Evolutionary conservation across 1,140 invertebrate species (phyloP), one percentile per base, ranked within the genome.

Genomic region (Drosophila athabasca): DNA sequence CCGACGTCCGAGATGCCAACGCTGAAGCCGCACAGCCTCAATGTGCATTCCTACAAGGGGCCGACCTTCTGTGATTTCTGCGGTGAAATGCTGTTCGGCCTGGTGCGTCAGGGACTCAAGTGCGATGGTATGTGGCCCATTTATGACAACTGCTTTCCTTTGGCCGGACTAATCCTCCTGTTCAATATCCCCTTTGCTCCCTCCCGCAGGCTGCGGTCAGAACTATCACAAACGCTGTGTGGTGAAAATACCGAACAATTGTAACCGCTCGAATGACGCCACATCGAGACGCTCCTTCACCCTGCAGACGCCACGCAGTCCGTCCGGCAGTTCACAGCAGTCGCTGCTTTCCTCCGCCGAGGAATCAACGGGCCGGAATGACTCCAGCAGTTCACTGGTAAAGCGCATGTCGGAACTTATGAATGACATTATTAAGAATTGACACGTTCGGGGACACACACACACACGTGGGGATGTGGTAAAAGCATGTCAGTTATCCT

Each of bases 21-120:
- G 92, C 93, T 98, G 81, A 94, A 97, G 91, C 97, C 98, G 19
- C 98, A 99, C 93, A 94, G 96, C 65, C 94, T 99, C 49, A 95
- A 95, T 71, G 98, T 99, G 51, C 98, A 99, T 93, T 99, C 98
- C 6, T 99, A 99, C 93, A 99, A 99, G 93, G 96, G 97, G 62
- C 99, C 99, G 50, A 99, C 99, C 61, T 99, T 99, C 94, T 99
- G 98, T 93, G 98, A 99, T 94, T 99, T 99, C 93, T 99, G 99
- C 93, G 98, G 98, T 50, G 98, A 99, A 94, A 99, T 99, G 97
- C 94, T 99, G 1, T 99, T 99, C 93, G 99, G 99, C 6, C 94
- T 99, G 57, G 98, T 99, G 45, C 95, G 98, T 61, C 99, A 99
- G 93, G 99, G 99, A 75, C 94, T 99, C 62, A 99, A 99, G 93